phyloP scores from a whole-genome alignment of 2,888 invertebrate genomes.

The Erebia palarica region DNA sequence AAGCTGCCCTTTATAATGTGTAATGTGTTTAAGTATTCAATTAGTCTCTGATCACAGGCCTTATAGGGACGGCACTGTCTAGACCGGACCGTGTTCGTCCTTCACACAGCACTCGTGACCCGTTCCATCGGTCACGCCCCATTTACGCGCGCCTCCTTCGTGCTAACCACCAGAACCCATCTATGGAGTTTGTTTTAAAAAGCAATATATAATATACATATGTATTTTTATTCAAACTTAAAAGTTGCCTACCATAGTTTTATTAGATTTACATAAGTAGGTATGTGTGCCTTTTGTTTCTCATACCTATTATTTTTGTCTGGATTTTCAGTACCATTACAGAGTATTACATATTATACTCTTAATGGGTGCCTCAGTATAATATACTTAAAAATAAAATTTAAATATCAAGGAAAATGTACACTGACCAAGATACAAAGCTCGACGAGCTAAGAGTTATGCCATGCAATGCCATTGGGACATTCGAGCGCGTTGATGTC shows the following conservation, averaged over 20 bases:
- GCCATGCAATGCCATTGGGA: constrained; percentile 8
- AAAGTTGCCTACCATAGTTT: too few species aligned
- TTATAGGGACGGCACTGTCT: constrained; percentile 35
- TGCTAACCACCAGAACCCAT: constrained; percentile 33
- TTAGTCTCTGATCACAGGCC: constrained; percentile 28
- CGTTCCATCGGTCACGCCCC: constrained; percentile 68
- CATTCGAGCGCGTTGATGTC: constrained; percentile 50
- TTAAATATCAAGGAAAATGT: too few species aligned
- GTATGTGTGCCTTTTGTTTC: too few species aligned
- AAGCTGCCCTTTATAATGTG: constrained; percentile 21
- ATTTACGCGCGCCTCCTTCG: constrained; percentile 53
- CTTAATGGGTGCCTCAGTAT: too few species aligned
- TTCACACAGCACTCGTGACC: constrained; percentile 61
- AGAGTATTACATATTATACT: too few species aligned
- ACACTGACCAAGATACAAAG: too few species aligned
- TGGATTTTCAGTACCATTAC: too few species aligned
- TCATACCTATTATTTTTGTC: too few species aligned
- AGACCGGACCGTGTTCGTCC: constrained; percentile 42
- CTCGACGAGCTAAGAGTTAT: background rate
- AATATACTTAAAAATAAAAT: too few species aligned
- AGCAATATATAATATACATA: too few species aligned
- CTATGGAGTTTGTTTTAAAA: constrained; percentile 9
- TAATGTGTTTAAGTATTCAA: constrained; percentile 25
- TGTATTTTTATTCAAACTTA: too few species aligned
- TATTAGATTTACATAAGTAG: too few species aligned